Evolutionary conservation across 2,113 vertebrate genomes (phyloP), one percentile per base, ranked within the genome.

Genomic region (Oreochromis tanganicae): DNA sequence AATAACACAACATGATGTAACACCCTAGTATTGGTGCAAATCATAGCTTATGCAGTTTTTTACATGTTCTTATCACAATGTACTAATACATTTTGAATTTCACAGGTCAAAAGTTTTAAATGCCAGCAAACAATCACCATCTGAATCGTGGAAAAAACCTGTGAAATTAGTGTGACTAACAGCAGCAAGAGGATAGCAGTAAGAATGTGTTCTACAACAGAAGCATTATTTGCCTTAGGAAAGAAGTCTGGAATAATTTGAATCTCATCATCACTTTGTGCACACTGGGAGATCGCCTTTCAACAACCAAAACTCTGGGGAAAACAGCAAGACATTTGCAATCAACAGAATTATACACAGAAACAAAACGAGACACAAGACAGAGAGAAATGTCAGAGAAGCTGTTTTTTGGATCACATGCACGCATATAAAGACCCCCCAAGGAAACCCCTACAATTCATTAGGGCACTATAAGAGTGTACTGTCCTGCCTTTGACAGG

Each of bases 381-480:
- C 59, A 36, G 54, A 83, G 38, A 80, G 48, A 93, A 29, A 90
- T n/a, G 59, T 89, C 19, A 63, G 52, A 3, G 10, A 87, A 46
- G 50, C 90, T 91, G 90, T 48, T 82, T 88, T 93, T 92, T 14
- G 14, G 73, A 92, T 93, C 81, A 66, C 66, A 80, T 52, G 68
- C 12, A 52, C 12, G 83, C 21, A 34, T 63, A 80, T 38, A 85
- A 24, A 56, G 41, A 38, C 80, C 84, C 81, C 27, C 55, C 1
- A 43, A 79, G 88, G 83, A 82, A 68, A 81, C 50, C n/a, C 82
- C 55, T 12, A 80, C 38, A 87, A 88, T 88, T 90, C 87, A 92
- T 92, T 83, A 85, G 89, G 83, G 82, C 57, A 13, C 54, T 82
- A 52, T 89, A 63, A 66, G 57, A 86, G 82, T 86, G 38, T 68